A percentile compares a stretch with the other conserved stretches of the same genome.
Evolutionary conservation across 2,113 vertebrate genomes (phyloP).

Genomic region (Chauna torquata): DNA sequence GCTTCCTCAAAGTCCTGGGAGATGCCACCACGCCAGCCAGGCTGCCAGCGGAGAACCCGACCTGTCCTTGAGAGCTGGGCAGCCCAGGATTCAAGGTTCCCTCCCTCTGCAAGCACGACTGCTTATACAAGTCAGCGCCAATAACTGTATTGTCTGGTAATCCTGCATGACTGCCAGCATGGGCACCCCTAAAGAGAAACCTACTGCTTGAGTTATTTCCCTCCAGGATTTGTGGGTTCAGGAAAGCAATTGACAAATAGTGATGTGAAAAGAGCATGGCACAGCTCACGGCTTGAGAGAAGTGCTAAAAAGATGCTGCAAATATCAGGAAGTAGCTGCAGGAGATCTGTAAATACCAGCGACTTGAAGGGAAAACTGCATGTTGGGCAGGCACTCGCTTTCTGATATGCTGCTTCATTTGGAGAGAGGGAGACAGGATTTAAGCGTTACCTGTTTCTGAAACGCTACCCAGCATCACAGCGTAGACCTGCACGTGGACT

Average conservation of each 20-base stretch:
- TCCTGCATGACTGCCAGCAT: accelerated
- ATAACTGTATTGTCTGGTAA: accelerated
- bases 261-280: not conserved
- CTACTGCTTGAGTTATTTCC: not conserved
- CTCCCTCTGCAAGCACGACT: not conserved
- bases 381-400: too few species aligned
- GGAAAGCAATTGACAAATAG: not conserved
- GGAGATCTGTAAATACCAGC: not conserved
- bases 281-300: too few species aligned
- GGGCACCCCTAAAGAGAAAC: not conserved
- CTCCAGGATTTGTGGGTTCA: not conserved
- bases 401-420: not conserved
- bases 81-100: not conserved
- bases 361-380: not conserved
- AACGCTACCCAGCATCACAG: accelerated
- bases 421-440: not conserved
- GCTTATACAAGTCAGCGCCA: not conserved
- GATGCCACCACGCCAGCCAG: accelerated
- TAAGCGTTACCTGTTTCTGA: not conserved
- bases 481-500: accelerated
- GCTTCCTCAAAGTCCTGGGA: not conserved
- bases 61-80: not conserved
- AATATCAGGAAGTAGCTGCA: not conserved
- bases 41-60: accelerated
- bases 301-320: not conserved